phyloP scores from a whole-genome alignment of 2,888 invertebrate genomes.

The Macaria notata region DNA sequence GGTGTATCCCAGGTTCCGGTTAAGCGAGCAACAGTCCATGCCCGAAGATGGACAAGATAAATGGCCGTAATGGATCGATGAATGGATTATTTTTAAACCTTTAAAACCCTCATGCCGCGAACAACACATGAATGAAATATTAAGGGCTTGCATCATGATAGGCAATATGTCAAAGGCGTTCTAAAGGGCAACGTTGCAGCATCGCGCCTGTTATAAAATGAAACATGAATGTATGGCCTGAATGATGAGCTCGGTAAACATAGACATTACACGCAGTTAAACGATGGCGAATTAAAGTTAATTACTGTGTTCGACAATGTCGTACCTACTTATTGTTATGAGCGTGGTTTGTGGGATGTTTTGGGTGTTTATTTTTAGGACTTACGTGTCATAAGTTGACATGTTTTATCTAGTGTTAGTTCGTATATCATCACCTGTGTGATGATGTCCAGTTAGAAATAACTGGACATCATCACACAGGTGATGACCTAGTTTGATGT shows the following conservation, averaged over 20 bases:
- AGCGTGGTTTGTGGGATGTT: too few species aligned
- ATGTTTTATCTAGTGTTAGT: too few species aligned
- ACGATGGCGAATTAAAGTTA: too few species aligned
- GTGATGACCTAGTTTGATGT: too few species aligned
- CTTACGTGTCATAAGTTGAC: too few species aligned
- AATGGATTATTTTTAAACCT: constrained; percentile 34
- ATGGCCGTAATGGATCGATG: constrained; percentile 31
- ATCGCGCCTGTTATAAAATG: constrained; percentile 42
- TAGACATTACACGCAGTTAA: background rate
- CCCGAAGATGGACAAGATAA: constrained; percentile 31
- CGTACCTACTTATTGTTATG: too few species aligned
- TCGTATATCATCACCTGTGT: too few species aligned
- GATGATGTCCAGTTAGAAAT: too few species aligned
- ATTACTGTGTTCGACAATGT: too few species aligned
- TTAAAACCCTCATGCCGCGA: constrained; percentile 28
- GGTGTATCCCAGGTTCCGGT: constrained; percentile 19
- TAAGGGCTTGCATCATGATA: constrained; percentile 49
- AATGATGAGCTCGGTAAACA: constrained; percentile 23
- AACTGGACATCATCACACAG: too few species aligned
- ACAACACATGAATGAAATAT: constrained; percentile 37
- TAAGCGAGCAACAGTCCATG: constrained; percentile 23
- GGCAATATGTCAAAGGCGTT: constrained; percentile 65
- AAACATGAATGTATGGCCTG: constrained; percentile 31
- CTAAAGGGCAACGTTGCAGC: constrained; percentile 59
- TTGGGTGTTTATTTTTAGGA: too few species aligned